Base-by-base conservation (phyloP, 2,797 vertebrate genomes). In the Poecilia velifera region DNA sequence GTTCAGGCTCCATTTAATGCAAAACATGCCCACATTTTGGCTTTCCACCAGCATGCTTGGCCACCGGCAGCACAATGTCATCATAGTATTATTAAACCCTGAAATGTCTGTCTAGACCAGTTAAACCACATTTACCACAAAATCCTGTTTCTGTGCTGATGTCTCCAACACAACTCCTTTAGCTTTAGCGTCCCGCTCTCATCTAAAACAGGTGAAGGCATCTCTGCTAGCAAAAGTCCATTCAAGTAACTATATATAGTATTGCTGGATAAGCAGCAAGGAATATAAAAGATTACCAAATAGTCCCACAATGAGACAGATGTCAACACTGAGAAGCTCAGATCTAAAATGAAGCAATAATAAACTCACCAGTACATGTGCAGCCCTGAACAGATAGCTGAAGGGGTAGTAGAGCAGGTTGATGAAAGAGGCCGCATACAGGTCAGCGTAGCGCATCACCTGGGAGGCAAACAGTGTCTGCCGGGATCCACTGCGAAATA, bases 371-470 rank as follows among this genome's bases (percentile, higher is more conserved):
- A 98, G 93, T 4, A 99, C 97, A 0, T 99, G 98, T 64, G 98
- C 97, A 0, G 98, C 98, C 94, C 98, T 95, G 96, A 99, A 99
- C 90, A 99, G 97, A 90, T 99, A 99, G 94, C 98, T 99, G 96
- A 99, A 99, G 1, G 98, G 98, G 87, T 99, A 99, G 92, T 99
- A 99, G 14, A 99, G 96, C 91, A 99, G 96, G 89, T 99, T 99
- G 96, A 99, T 99, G 96, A 99, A 99, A 64, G 98, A 99, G 8
- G 98, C 97, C 0, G 98, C 98, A 3, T 99, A 99, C 88, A 99
- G 96, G 76, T 99, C 98, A 0, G 98, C 98, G 0, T 99, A 99
- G 55, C 98, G 97, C 98, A 99, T 99, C 94, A 99, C 98, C 83
- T 99, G 98, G 74, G 97, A 99, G 75, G 98, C 98, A 79, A 99